Base-by-base conservation (phyloP, 2,888 invertebrate species). In the Thymelicus sylvestris region DNA sequence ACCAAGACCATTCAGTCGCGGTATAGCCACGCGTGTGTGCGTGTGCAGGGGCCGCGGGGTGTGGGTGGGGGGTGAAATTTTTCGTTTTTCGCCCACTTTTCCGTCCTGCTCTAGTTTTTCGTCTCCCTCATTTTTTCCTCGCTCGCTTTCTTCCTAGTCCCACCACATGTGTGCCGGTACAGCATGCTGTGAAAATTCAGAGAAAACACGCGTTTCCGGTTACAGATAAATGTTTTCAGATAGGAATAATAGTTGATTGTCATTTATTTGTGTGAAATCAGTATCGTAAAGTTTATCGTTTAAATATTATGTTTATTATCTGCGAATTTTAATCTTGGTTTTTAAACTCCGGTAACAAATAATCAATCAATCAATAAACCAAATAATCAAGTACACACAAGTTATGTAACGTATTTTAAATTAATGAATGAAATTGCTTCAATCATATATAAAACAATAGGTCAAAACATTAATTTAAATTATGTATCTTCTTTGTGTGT, bases 41-140 rank as follows among this genome's bases (percentile, higher is more conserved):
- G 93, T 92, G 90, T 86, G 81, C 78, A 82, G 85, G 85, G 80
- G 79, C 74, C 77, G 79, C 80, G 75, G 82, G 79, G 81, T 78
- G 81, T 80, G 82, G 79, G 81, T 77, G 77, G 84, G 82, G 83
- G 90, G 89, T 86, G 90, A 92, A 93, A 93, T 92, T 93, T 93
- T 93, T 93, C 93, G 93, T 93, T 93, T 93, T 93, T 93, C 93
- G 89, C 93, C 93, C 91, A 92, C 92, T 92, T 93, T 92, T 92
- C 92, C 91, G 91, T 93, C 93, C 92, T 88, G 90, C 90, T 93
- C 93, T 93, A 92, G 93, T 93, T 93, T 93, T 93, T 92, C 92
- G 85, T 91, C 93, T 93, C 93, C 92, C 93, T 93, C 93, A 89
- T 93, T 93, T 93, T 93, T 93, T 93, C 92, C 92, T 93, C 89